Evolutionary conservation across 2,888 invertebrate species (phyloP).

Genomic region (Melinaea marsaeus): DNA sequence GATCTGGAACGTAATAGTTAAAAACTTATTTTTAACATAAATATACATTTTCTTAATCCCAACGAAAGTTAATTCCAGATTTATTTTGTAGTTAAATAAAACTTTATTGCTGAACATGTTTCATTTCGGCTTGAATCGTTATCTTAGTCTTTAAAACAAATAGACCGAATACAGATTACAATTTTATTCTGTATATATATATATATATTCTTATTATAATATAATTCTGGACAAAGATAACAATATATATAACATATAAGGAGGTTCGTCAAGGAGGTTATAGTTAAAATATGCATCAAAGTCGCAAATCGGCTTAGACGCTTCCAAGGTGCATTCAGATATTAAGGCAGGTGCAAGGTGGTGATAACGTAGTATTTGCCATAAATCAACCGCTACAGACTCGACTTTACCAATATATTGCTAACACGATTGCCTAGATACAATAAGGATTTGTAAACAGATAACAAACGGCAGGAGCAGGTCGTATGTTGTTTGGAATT

Average conservation of each 20-base stretch:
- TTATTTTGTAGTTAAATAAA: not conserved
- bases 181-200: too few relatives aligned
- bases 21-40: too few relatives aligned
- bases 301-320: constrained; percentile 60
- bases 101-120: not conserved
- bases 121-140: not conserved
- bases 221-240: too few relatives aligned
- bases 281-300: constrained; percentile 53
- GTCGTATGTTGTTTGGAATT: not conserved
- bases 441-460: constrained; percentile 5
- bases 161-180: not conserved
- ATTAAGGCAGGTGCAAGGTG: constrained; percentile 64
- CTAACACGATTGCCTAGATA: constrained; percentile 25
- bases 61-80: not conserved
- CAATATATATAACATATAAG: not conserved
- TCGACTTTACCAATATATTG: constrained; percentile 38
- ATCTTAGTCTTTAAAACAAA: not conserved
- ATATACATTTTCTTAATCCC: not conserved
- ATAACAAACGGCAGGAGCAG: not conserved
- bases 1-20: too few relatives aligned
- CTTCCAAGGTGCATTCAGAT: constrained; percentile 30
- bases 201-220: too few relatives aligned
- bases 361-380: constrained; percentile 52
- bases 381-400: constrained; percentile 45
- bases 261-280: not conserved